Percentiles rank a stretch among this genome's conserved stretches.
Evolutionary conservation across 1,140 invertebrate genomes (phyloP).

Genomic region (Heterodera carotae): DNA sequence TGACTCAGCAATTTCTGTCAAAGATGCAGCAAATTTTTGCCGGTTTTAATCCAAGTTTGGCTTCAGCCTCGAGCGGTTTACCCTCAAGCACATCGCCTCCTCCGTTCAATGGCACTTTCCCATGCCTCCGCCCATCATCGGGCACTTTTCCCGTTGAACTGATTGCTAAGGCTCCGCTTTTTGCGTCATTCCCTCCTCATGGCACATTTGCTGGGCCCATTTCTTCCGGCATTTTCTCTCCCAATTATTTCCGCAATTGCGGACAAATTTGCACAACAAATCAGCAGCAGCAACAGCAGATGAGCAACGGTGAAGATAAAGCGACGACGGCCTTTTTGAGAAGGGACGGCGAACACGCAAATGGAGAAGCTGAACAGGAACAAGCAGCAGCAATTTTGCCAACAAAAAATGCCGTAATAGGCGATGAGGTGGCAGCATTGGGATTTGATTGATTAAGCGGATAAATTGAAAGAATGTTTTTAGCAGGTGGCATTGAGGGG

Average conservation of each 20-base stretch:
- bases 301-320: neutral
- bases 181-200: conserved; percentile 1
- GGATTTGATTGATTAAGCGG: too few species aligned
- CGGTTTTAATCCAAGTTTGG: neutral
- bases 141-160: neutral
- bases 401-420: neutral
- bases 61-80: neutral
- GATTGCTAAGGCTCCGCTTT: neutral
- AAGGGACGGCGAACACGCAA: neutral
- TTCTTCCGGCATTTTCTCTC: neutral
- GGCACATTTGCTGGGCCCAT: neutral
- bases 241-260: neutral
- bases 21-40: neutral
- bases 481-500: neutral
- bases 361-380: neutral
- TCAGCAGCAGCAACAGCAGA: neutral
- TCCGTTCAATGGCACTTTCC: neutral
- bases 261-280: neutral
- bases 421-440: neutral
- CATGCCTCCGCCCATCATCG: neutral
- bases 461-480: too few species aligned
- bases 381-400: neutral
- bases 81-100: neutral
- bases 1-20: neutral
- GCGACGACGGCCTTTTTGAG: neutral